Percentiles rank a stretch among this genome's conserved stretches.
These are phyloP conservation scores for Semicossyphus pulcher DNA, from an alignment of 2,113 vertebrate genomes.

Conservation along the genomic window DNA sequence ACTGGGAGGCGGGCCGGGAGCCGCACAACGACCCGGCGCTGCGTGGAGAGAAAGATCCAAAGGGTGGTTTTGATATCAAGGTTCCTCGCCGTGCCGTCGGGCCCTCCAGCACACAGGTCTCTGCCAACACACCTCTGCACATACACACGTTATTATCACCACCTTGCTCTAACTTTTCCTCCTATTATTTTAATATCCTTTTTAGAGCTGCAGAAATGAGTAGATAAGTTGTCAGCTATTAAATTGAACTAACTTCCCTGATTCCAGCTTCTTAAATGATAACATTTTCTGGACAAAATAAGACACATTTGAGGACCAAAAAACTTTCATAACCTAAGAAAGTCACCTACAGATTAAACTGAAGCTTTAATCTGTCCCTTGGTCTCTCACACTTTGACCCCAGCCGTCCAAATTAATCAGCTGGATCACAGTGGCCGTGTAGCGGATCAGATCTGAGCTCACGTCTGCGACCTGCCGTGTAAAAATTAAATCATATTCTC, in stretches of 20 bases:
- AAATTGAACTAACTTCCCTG: too few relatives aligned
- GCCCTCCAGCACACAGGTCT: constrained; percentile 95
- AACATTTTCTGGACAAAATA: too few relatives aligned
- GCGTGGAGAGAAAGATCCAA: constrained; percentile 97
- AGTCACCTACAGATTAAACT: too few relatives aligned
- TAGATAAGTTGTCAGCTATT: too few relatives aligned
- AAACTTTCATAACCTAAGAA: too few relatives aligned
- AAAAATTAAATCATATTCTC: neutral
- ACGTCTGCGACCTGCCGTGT: constrained; percentile 1
- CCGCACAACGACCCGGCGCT: constrained; percentile 97
- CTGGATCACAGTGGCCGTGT: neutral
- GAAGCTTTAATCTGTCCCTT: neutral
- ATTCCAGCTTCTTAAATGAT: too few relatives aligned
- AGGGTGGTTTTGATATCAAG: constrained; percentile 98
- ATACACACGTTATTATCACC: neutral
- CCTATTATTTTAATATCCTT: too few relatives aligned
- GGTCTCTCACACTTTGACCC: neutral
- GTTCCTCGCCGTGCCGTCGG: constrained; percentile 96
- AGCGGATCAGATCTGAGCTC: neutral
- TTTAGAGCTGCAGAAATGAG: too few relatives aligned
- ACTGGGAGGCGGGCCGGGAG: constrained; percentile 96
- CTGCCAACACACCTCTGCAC: neutral
- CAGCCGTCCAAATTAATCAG: constrained; percentile 4
- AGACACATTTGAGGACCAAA: too few relatives aligned
- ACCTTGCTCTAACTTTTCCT: neutral